phyloP scores from a whole-genome alignment of 2,113 vertebrate species.

The Sinocyclocheilus maitianheensis region DNA sequence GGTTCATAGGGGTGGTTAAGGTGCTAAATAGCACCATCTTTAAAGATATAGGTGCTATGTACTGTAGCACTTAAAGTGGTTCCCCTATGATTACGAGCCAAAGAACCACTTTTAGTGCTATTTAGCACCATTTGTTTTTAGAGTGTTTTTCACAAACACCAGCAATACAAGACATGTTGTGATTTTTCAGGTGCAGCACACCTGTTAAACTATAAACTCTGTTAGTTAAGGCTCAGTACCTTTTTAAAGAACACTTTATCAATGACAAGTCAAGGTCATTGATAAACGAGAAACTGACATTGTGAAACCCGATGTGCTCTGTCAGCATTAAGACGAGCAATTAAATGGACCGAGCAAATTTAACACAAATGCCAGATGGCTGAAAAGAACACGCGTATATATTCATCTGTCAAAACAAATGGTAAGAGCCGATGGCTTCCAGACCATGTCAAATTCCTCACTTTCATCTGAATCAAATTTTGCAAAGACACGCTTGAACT shows the following conservation, averaged over 20 bases:
- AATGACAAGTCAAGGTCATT: conserved; percentile 15
- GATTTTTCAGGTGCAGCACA: not conserved
- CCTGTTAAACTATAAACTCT: conserved; percentile 22
- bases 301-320: conserved; percentile 4
- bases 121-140: no score
- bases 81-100: no score
- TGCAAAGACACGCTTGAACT: conserved; percentile 16
- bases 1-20: no score
- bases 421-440: conserved; percentile 33
- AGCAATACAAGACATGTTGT: not conserved
- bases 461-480: conserved; percentile 35
- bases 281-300: conserved; percentile 3
- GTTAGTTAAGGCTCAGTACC: conserved; percentile 32
- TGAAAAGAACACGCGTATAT: conserved; percentile 26
- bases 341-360: conserved; percentile 24
- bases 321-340: not conserved
- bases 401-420: conserved; percentile 47
- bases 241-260: not conserved
- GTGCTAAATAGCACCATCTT: no score
- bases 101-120: no score
- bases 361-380: conserved; percentile 33
- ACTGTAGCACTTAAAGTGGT: no score
- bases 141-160: not conserved
- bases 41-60: no score
- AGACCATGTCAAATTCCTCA: conserved; percentile 33